These are phyloP conservation scores for Sepiola atlantica DNA, from an alignment of 2,888 invertebrate species.

Conservation along the genomic window DNA sequence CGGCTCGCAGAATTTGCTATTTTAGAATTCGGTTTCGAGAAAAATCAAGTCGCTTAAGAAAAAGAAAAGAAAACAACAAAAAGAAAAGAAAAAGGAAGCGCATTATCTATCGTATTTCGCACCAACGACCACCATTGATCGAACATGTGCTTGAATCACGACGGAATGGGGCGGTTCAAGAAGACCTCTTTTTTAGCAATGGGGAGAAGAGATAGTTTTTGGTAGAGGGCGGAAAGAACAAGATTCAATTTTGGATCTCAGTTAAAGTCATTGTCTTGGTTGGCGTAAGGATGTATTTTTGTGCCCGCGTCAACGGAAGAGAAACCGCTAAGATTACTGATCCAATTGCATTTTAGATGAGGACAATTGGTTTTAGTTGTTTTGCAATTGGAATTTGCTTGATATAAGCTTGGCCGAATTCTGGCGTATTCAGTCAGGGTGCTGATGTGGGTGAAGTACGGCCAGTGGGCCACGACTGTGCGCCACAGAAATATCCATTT, in stretches of 20 bases:
- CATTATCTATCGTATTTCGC: not conserved
- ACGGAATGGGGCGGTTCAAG: not conserved
- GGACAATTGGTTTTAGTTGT: not conserved
- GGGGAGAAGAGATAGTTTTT: not conserved
- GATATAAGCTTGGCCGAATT: not conserved
- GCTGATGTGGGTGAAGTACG: not conserved
- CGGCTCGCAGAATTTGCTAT: not conserved
- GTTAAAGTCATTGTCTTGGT: slow-evolving; percentile 18
- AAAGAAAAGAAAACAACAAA: too few relatives aligned
- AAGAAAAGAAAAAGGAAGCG: not conserved
- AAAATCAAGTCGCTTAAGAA: not conserved
- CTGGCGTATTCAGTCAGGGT: not conserved
- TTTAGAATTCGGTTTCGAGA: not conserved
- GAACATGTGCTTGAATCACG: not conserved
- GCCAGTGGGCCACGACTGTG: not conserved
- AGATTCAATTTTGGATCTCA: not conserved
- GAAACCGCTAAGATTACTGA: not conserved
- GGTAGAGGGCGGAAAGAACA: not conserved
- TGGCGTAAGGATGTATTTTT: not conserved
- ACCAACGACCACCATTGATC: not conserved
- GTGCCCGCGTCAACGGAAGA: not conserved
- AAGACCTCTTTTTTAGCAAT: not conserved
- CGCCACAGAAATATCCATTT: not conserved
- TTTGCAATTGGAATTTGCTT: not conserved
- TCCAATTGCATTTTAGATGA: not conserved